Evolutionary conservation across 2,888 invertebrate genomes (phyloP), one percentile per base, ranked within the genome.

Genomic region (Idaea straminata): DNA sequence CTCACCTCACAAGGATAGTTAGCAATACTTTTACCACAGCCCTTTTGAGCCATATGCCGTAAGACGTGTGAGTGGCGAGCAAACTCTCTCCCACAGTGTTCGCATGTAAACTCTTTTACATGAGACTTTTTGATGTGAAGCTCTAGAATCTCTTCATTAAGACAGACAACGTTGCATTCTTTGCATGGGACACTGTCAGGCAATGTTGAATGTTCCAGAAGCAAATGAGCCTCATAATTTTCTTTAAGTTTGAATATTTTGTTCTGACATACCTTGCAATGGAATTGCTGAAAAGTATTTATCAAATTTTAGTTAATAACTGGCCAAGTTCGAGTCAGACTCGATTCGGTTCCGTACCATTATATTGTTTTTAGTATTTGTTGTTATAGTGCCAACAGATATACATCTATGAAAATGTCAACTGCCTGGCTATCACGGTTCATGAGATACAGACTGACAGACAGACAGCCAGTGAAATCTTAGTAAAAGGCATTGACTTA

Each of bases 11-110:
- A 92, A 16, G 80, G 77, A 72, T 75, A 86, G 36, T 73, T 68
- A 0, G 77, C 64, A 61, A 80, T 70, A 64, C 69, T 71, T n/a
- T 77, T 81, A 5, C 95, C 95, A 82, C 96, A 96, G n/a, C 95
- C 95, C 63, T 94, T 95, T 77, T 95, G 95, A 59, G 93, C 85
- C 80, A 95, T 91, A 78, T 96, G 96, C 16, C 96, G 89, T 69
- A 95, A 90, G 59, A 97, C 93, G 86, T 97, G 97, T 74, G 96
- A 96, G 68, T 95, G 95, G 66, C 97, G 91, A 1, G 95, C 96
- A 84, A 97, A 97, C 69, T 94, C 94, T 74, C 95, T 95, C 36
- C 94, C 93, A 78, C 97, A 97, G 65, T 94, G 91, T 47, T 93
- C 92, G 83, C 97, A 97, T 35, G 93, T 92, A 77, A 93, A 95